Percentiles rank a stretch among this genome's conserved stretches.
phyloP scores from a whole-genome alignment of 1,140 invertebrate species.

The Subanguina moxae region DNA sequence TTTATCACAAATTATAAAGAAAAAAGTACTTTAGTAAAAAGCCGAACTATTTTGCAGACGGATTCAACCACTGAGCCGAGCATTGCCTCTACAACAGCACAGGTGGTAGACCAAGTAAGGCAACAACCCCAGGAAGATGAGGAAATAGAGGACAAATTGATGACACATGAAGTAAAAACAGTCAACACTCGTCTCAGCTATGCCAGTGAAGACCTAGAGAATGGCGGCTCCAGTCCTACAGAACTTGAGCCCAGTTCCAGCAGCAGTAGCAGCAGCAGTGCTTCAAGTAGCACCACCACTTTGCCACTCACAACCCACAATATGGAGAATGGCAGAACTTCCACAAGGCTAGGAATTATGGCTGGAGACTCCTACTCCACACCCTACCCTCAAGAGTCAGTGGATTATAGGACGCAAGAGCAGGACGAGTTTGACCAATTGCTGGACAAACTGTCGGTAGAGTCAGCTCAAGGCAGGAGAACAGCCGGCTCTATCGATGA shows the following conservation, averaged over 20 bases:
- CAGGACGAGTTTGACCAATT: constrained; percentile 23
- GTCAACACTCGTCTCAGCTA: constrained; percentile 6
- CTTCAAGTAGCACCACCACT: neutral
- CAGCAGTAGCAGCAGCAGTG: neutral
- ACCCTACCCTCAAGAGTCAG: neutral
- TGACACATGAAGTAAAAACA: constrained; percentile 1
- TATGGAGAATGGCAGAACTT: neutral
- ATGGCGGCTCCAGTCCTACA: neutral
- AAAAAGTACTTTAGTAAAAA: too few relatives aligned
- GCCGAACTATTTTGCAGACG: too few relatives aligned
- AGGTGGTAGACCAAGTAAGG: too few relatives aligned
- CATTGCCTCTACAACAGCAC: too few relatives aligned
- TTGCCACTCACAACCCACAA: neutral
- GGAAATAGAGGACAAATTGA: neutral
- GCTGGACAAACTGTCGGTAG: constrained; percentile 13
- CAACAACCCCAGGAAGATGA: too few relatives aligned
- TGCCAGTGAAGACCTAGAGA: neutral
- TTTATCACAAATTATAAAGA: too few relatives aligned
- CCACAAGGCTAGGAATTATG: neutral
- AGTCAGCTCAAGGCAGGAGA: neutral
- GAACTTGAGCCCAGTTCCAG: neutral
- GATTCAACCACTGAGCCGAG: too few relatives aligned
- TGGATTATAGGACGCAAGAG: constrained; percentile 7
- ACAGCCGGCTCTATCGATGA: neutral
- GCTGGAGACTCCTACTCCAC: neutral